Base-by-base conservation (phyloP, 2,888 invertebrate genomes). In the Hyalella azteca region DNA sequence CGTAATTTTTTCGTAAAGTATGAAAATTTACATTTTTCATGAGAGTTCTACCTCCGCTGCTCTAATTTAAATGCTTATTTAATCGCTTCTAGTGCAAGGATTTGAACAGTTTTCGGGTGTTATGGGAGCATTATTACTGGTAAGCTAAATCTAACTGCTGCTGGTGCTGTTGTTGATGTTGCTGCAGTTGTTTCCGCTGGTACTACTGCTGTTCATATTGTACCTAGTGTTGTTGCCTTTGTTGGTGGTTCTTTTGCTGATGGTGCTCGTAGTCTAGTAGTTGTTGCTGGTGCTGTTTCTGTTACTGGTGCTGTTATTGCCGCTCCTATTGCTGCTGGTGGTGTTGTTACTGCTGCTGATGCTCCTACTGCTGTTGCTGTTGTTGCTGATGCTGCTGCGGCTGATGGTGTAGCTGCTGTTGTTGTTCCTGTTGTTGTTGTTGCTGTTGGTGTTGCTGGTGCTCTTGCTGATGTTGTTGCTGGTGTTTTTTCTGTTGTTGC, bases 391-490 rank as follows among this genome's bases (percentile, higher is more conserved):
- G 41, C 22, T 76, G 76, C 9, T 66, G 66, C 19, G 15, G 32
- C 29, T 66, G 66, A 19, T 66, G 66, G 4, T 66, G 39, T 50
- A n/a, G 48, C 15, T 76, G 41, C 4, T 76, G 76, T 45, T 76
- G 41, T 45, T 45, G 76, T 22, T 45, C 45, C 29, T 76, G 76
- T 4, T 45, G 76, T 19, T 76, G 76, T 13, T 76, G 76, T 15
- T 76, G 76, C 22, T 76, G 78, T 11, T 78, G 80, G 29, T 78
- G 78, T 39, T 78, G 78, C 15, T 78, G 54, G 15, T 80, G 80
- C 39, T 77, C 66, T 26, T 66, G 76, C n/a, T 76, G 76, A 1
- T 76, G 76, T 26, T 76, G 76, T 48, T 76, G 76, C 4, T 76
- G 76, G 0, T 76, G 76, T 22, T 76, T 41, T 3, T 76, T 41